Conservation (phyloP, 2,888 invertebrate species). For the Boloria selene region DNA sequence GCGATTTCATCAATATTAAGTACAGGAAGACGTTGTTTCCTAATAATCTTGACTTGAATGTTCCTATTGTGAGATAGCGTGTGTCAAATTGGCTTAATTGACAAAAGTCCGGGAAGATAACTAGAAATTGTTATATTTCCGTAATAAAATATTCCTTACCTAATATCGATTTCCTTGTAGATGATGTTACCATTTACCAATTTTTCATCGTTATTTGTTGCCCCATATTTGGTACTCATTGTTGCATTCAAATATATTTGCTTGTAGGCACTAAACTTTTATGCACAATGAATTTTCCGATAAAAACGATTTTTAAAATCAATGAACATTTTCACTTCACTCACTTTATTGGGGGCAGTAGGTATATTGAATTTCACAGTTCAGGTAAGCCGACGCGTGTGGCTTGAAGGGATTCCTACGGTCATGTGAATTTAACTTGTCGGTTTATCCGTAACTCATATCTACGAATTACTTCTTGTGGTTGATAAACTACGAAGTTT, state of each 20-base stretch:
- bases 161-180: conserved; percentile 56
- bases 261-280: conserved; percentile 3
- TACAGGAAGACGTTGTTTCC: conserved; percentile 45
- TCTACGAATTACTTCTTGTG: conserved; percentile 22
- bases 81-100: conserved; percentile 60
- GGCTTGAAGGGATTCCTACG: conserved; percentile 58
- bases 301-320: conserved; percentile 17
- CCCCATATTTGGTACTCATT: conserved; percentile 63
- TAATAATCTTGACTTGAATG: conserved; percentile 47
- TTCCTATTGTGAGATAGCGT: conserved; percentile 51
- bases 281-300: conserved; percentile 11
- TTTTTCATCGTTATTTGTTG: conserved; percentile 59
- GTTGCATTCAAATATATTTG: conserved; percentile 7
- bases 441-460: conserved; percentile 29
- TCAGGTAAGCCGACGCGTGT: conserved; percentile 56
- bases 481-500: not conserved
- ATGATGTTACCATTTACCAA: conserved; percentile 51
- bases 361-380: conserved; percentile 36
- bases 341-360: conserved; percentile 32
- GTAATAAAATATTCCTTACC: conserved; percentile 51
- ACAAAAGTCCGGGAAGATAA: conserved; percentile 45
- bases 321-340: conserved; percentile 37
- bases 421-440: conserved; percentile 58
- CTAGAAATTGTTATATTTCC: conserved; percentile 14
- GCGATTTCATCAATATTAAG: conserved; percentile 25